Percentiles rank a stretch among this genome's conserved stretches.
Conservation (phyloP, 2,797 vertebrate genomes). For the Cossypha polioptera region DNA sequence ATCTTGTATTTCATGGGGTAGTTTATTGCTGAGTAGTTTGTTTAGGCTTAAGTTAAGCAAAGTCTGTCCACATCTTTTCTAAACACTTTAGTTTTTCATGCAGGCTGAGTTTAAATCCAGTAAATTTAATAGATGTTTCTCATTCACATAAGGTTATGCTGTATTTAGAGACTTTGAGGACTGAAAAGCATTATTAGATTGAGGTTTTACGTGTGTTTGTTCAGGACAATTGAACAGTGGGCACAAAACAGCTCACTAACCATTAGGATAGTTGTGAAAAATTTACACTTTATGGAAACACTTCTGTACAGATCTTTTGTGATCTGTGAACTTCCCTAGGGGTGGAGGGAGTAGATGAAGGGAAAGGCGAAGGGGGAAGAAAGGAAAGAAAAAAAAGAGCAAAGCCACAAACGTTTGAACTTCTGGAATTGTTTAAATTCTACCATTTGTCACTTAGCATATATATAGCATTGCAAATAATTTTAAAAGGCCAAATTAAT, state of each 20-base stretch:
- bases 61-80: background rate
- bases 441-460: background rate
- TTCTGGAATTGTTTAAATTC: background rate
- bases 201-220: background rate
- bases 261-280: background rate
- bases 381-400: background rate
- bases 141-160: background rate
- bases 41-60: background rate
- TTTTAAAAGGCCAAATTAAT: constrained; percentile 15
- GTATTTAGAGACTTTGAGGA: background rate
- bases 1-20: background rate
- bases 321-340: background rate
- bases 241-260: background rate
- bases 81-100: background rate
- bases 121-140: background rate
- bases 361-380: background rate
- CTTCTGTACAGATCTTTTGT: background rate
- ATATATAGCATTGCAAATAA: background rate
- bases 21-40: background rate
- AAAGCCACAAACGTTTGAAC: background rate
- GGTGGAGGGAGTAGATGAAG: background rate
- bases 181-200: background rate
- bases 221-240: background rate
- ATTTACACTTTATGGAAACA: background rate
- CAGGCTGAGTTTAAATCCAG: background rate